phyloP scores from a whole-genome alignment of 2,113 vertebrate genomes.

The Campylomormyrus tamandua region DNA sequence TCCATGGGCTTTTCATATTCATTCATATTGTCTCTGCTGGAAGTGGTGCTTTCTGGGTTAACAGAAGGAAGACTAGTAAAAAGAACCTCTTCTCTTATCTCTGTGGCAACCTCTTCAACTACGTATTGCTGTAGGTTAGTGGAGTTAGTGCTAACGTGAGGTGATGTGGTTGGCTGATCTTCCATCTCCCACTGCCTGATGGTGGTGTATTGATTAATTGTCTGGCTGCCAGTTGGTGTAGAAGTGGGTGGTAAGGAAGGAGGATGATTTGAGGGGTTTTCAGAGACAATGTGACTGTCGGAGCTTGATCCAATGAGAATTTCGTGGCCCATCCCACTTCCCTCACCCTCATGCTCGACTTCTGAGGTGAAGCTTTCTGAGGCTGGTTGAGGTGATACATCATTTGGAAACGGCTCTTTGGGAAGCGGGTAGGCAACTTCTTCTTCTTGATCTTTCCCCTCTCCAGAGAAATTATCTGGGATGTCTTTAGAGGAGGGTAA shows the following conservation, averaged over 20 bases:
- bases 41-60: conserved; percentile 17
- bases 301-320: conserved; percentile 31
- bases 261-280: conserved; percentile 12
- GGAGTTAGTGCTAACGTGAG: conserved; percentile 6
- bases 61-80: conserved; percentile 41
- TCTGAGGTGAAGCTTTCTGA: conserved; percentile 19
- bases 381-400: neutral
- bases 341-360: conserved; percentile 51
- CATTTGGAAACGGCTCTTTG: neutral
- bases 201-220: conserved; percentile 43
- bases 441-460: conserved; percentile 51
- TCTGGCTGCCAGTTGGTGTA: conserved; percentile 24
- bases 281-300: conserved; percentile 12
- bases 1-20: neutral
- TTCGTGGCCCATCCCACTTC: conserved; percentile 44
- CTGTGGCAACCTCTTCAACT: conserved; percentile 31
- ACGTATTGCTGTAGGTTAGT: conserved; percentile 9
- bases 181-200: conserved; percentile 50
- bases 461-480: conserved; percentile 62
- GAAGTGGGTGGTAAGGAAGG: conserved; percentile 18
- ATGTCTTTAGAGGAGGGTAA: conserved; percentile 47
- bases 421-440: conserved; percentile 31
- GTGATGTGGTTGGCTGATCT: conserved; percentile 41
- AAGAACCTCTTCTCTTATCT: conserved; percentile 54
- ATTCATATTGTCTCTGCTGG: conserved; percentile 21